Evolutionary conservation across 2,797 vertebrate species (phyloP).

Genomic region (Adelosebastes latens): DNA sequence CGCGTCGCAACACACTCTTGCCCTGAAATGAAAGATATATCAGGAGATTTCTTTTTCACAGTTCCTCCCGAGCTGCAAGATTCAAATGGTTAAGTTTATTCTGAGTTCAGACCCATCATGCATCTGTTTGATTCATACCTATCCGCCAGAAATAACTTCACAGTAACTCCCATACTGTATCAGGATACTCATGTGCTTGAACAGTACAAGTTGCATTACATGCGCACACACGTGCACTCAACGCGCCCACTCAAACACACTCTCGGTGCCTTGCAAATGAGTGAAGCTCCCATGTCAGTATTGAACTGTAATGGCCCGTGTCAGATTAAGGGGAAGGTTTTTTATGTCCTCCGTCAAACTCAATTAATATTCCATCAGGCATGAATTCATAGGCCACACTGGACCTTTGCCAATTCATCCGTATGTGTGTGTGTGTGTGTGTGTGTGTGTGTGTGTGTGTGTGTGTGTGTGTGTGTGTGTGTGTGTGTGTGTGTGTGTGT

Average conservation of each 20-base stretch:
- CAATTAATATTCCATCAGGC: conserved; percentile 84
- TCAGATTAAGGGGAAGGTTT: conserved; percentile 80
- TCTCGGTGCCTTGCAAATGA: conserved; percentile 38
- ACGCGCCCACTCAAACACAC: conserved; percentile 23
- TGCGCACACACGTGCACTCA: conserved; percentile 8
- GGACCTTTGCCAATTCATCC: conserved; percentile 64
- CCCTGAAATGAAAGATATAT: conserved; percentile 67
- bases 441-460: no score
- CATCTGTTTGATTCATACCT: conserved; percentile 54
- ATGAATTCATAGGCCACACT: conserved; percentile 72
- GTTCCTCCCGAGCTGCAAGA: conserved; percentile 38
- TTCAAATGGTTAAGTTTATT: conserved; percentile 58
- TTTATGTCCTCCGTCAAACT: conserved; percentile 83
- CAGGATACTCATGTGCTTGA: background rate
- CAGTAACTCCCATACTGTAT: conserved; percentile 10
- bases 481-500: background rate
- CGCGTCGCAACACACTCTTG: conserved; percentile 7
- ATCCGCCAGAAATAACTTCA: conserved; percentile 52
- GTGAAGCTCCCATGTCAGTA: conserved; percentile 72
- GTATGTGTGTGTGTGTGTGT: conserved; percentile 15
- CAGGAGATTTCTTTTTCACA: conserved; percentile 24
- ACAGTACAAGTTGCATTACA: conserved; percentile 6
- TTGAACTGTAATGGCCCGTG: conserved; percentile 78
- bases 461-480: no score
- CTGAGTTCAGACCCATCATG: conserved; percentile 60